phyloP scores from a whole-genome alignment of 92 coral and sea anemone species.

The Phenganax subtilis region DNA sequence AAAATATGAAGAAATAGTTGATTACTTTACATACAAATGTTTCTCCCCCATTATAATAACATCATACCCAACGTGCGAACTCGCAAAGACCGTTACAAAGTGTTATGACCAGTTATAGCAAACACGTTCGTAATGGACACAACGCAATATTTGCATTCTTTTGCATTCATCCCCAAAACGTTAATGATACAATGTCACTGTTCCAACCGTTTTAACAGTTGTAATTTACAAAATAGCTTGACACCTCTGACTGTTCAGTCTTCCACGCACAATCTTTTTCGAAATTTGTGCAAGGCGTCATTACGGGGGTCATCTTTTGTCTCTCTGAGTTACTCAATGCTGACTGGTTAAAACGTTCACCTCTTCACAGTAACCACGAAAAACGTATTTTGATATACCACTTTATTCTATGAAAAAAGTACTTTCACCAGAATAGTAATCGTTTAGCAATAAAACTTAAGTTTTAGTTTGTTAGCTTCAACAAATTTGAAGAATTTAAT shows the following conservation, averaged over 20 bases:
- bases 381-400: too few species aligned
- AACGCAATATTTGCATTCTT: background rate
- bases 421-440: too few species aligned
- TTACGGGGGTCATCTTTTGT: background rate
- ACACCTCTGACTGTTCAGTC: too few species aligned
- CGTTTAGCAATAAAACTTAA: too few species aligned
- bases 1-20: background rate
- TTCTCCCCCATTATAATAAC: background rate
- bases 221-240: too few species aligned
- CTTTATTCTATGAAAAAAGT: too few species aligned
- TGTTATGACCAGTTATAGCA: background rate
- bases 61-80: background rate
- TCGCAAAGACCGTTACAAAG: background rate
- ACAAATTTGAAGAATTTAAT: too few species aligned
- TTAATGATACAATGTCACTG: background rate
- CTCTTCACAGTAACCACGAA: background rate
- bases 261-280: too few species aligned
- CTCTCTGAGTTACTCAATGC: background rate
- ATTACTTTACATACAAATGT: slow-evolving; percentile 4
- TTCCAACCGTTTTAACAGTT: too few species aligned
- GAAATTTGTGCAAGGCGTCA: too few species aligned
- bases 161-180: background rate
- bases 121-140: background rate
- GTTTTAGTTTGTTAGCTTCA: too few species aligned
- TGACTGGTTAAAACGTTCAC: background rate